A percentile compares a stretch with the other conserved stretches of the same genome.
Conservation (phyloP, 1,140 invertebrate species). For the Polypedilum pembai region DNA sequence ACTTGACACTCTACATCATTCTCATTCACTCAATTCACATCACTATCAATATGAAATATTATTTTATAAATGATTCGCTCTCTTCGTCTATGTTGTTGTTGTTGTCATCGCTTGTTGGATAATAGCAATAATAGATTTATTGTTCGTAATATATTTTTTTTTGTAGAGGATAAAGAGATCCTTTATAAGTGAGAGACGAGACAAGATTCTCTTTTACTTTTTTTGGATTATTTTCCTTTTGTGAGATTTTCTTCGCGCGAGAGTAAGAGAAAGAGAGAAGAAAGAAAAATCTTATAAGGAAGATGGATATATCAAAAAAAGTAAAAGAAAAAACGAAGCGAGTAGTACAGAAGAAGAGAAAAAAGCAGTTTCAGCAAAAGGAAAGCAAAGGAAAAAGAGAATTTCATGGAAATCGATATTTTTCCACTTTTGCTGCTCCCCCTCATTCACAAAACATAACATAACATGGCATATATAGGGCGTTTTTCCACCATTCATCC, state of each 20-base stretch:
- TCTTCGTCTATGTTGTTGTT: neutral
- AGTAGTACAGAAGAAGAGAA: neutral
- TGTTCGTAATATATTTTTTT: neutral
- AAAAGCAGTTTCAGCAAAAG: slow-evolving; percentile 8
- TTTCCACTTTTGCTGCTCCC: slow-evolving; percentile 22
- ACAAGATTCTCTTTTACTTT: too few relatives aligned
- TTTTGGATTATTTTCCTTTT: neutral
- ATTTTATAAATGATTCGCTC: slow-evolving; percentile 2
- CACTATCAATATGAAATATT: slow-evolving; percentile 22
- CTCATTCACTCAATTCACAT: neutral
- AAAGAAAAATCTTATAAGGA: neutral
- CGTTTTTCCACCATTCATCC: slow-evolving; percentile 5
- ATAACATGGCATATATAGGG: slow-evolving; percentile 12
- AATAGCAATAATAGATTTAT: slow-evolving; percentile 6
- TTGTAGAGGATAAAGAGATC: neutral
- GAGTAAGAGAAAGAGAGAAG: too few relatives aligned
- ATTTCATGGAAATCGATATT: slow-evolving; percentile 26
- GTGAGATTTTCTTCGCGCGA: too few relatives aligned
- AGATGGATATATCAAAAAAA: slow-evolving; percentile 1
- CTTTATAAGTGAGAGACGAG: too few relatives aligned
- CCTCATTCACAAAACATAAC: slow-evolving; percentile 1
- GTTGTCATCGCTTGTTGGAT: neutral
- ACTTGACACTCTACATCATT: slow-evolving; percentile 8
- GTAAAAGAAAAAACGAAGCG: neutral
- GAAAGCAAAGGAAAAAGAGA: neutral